phyloP scores from a whole-genome alignment of 2,888 invertebrate species.

The Torymus texanus region DNA sequence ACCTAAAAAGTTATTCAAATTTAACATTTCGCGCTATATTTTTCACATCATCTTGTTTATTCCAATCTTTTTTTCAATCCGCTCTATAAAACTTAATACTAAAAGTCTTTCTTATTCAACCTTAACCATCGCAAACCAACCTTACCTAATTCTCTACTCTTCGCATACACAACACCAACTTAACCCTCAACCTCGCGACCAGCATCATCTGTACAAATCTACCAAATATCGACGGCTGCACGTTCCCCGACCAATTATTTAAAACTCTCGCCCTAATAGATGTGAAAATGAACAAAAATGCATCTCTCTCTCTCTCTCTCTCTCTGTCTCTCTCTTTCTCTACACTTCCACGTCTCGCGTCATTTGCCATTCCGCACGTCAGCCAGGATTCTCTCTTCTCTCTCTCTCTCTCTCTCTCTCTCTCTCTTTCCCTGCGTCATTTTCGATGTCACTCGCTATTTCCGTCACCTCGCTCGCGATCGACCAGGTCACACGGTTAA shows the following conservation, averaged over 20 bases:
- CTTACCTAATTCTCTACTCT: too few species aligned
- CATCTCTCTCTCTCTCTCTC: constrained; percentile 1
- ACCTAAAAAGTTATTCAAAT: too few species aligned
- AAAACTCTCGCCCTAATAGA: constrained; percentile 7
- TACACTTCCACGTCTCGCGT: background rate
- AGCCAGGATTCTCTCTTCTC: constrained; percentile 59
- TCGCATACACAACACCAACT: too few species aligned
- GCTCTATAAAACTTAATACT: too few species aligned
- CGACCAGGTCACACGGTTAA: constrained; percentile 68
- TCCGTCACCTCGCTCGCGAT: constrained; percentile 47
- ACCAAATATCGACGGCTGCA: background rate
- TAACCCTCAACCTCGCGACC: too few species aligned
- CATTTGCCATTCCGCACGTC: constrained; percentile 55
- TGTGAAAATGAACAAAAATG: constrained; percentile 42
- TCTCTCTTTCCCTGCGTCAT: constrained; percentile 54
- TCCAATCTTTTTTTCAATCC: too few species aligned
- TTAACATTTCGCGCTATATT: too few species aligned
- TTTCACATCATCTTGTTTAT: too few species aligned
- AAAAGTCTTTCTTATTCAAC: too few species aligned
- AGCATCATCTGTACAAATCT: too few species aligned
- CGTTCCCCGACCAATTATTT: constrained; percentile 28
- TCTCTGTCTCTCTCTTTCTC: background rate
- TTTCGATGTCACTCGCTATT: constrained; percentile 54
- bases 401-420: constrained; percentile 59
- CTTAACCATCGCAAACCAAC: too few species aligned